Conservation (phyloP, 2,113 vertebrate genomes). For the Campylomormyrus tamandua region DNA sequence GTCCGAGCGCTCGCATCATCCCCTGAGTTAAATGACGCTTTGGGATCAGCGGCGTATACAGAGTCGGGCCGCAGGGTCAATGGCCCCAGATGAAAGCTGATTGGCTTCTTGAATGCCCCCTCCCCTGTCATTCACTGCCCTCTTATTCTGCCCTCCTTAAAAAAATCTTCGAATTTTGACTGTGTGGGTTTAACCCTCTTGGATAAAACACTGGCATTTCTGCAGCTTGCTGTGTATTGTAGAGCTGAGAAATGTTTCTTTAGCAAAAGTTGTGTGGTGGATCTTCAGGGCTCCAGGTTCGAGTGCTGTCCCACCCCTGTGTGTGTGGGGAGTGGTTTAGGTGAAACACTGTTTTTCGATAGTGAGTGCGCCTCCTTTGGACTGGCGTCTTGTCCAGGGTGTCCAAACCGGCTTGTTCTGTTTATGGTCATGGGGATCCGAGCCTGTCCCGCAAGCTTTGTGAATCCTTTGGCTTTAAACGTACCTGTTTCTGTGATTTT, state of each 20-base stretch:
- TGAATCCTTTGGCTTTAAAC: background rate
- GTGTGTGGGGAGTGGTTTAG: background rate
- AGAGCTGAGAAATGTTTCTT: background rate
- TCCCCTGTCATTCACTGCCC: background rate
- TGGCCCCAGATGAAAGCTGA: background rate
- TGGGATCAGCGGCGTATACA: background rate
- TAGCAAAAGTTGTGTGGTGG: background rate
- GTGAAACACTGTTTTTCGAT: background rate
- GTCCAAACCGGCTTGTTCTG: background rate
- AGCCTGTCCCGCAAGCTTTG: background rate
- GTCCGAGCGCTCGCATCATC: background rate
- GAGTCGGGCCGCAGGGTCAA: background rate
- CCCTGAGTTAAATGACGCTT: background rate
- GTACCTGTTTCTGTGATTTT: background rate
- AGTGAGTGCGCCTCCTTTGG: background rate
- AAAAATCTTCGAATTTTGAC: background rate
- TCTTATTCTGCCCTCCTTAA: background rate
- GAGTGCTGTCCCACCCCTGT: background rate
- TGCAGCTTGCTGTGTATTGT: background rate
- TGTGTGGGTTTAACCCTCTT: background rate
- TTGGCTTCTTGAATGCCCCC: background rate
- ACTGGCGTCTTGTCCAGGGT: background rate
- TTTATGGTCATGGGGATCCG: background rate
- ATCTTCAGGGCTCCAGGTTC: background rate
- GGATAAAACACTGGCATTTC: background rate